Evolutionary conservation across 2,888 invertebrate genomes (phyloP).

Genomic region (Phania funesta): DNA sequence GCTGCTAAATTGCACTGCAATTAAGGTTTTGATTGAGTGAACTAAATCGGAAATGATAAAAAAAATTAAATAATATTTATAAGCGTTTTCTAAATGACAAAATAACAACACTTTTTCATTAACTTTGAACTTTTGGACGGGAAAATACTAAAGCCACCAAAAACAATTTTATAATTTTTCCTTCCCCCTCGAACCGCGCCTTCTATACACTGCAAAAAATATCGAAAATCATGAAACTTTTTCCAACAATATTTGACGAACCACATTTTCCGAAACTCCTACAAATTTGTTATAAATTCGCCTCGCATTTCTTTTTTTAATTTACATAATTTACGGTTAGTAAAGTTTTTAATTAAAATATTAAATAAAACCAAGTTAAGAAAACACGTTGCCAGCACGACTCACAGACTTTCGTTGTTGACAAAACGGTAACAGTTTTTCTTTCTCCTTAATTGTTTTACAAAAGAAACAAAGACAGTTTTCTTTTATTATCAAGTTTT

Average conservation of each 20-base stretch:
- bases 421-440: slow-evolving; percentile 64
- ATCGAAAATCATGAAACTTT: too few relatives aligned
- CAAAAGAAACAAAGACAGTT: slow-evolving; percentile 1
- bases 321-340: slow-evolving; percentile 27
- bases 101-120: too few relatives aligned
- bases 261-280: neutral
- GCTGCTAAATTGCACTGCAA: too few relatives aligned
- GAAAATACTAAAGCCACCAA: too few relatives aligned
- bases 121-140: too few relatives aligned
- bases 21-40: too few relatives aligned
- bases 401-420: slow-evolving; percentile 39
- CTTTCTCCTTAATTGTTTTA: slow-evolving; percentile 1
- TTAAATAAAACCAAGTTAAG: slow-evolving; percentile 16
- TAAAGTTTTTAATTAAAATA: slow-evolving; percentile 44
- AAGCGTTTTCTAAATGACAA: too few relatives aligned
- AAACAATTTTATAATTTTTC: too few relatives aligned
- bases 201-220: too few relatives aligned
- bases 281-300: neutral
- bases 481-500: slow-evolving; percentile 10
- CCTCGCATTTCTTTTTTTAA: neutral
- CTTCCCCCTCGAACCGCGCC: too few relatives aligned
- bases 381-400: slow-evolving; percentile 1
- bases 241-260: neutral
- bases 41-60: too few relatives aligned
- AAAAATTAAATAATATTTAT: too few relatives aligned